Conservation (phyloP, 2,888 invertebrate species). For the Mythimna albipuncta region DNA sequence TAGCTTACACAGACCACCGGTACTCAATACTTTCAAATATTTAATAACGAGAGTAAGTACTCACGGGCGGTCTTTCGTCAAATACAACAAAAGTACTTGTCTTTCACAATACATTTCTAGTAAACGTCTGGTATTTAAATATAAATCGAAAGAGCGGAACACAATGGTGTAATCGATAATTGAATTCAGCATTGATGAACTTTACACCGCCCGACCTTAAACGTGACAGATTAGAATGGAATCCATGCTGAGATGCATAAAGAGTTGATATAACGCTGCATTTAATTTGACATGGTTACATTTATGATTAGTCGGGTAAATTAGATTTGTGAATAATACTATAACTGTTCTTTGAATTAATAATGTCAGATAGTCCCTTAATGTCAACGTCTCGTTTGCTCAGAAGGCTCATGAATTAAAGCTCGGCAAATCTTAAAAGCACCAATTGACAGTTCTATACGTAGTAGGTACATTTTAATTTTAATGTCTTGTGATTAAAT, state of each 20-base stretch:
- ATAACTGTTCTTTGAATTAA: not conserved
- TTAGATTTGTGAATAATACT: not conserved
- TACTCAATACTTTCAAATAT: slow-evolving; percentile 57
- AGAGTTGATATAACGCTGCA: slow-evolving; percentile 74
- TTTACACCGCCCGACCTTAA: slow-evolving; percentile 89
- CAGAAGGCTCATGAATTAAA: not conserved
- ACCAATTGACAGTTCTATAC: too few relatives aligned
- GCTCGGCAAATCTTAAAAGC: too few relatives aligned
- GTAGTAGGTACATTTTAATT: too few relatives aligned
- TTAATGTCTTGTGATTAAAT: too few relatives aligned
- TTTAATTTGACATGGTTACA: slow-evolving; percentile 11
- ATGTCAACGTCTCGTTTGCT: not conserved
- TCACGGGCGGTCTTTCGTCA: slow-evolving; percentile 85
- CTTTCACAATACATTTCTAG: slow-evolving; percentile 89
- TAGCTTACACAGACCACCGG: slow-evolving; percentile 16
- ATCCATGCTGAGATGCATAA: slow-evolving; percentile 75
- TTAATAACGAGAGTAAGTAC: slow-evolving; percentile 70
- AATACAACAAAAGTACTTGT: slow-evolving; percentile 83
- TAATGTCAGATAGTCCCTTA: not conserved
- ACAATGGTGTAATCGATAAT: slow-evolving; percentile 91
- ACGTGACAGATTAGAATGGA: slow-evolving; percentile 91
- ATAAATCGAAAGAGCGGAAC: slow-evolving; percentile 89
- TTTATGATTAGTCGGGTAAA: slow-evolving; percentile 8
- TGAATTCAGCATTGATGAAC: slow-evolving; percentile 91
- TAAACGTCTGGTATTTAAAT: slow-evolving; percentile 90